Evolutionary conservation across 2,113 vertebrate genomes (phyloP).

Genomic region (Pristiophorus japonicus): DNA sequence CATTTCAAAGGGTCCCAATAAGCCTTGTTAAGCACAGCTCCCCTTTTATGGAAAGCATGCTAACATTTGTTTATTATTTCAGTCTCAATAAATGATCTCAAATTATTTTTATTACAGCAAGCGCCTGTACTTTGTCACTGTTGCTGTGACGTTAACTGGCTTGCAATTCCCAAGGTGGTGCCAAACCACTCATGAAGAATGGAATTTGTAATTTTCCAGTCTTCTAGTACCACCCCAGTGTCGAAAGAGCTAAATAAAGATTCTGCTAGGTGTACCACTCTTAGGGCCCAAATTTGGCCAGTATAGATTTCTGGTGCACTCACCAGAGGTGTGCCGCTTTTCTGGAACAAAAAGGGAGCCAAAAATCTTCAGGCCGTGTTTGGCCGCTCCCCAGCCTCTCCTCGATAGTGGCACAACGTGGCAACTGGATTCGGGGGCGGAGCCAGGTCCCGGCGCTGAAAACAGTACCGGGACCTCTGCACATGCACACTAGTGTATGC

Average conservation of each 20-base stretch:
- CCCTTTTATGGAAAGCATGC: neutral
- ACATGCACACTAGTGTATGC: too few relatives aligned
- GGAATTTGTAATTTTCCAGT: neutral
- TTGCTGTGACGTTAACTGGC: too few relatives aligned
- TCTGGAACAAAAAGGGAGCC: too few relatives aligned
- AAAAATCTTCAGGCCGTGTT: too few relatives aligned
- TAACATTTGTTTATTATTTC: neutral
- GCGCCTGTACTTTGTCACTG: constrained; percentile 5
- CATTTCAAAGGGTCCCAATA: neutral
- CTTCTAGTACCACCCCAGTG: neutral
- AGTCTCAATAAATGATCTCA: neutral
- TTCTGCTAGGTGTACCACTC: neutral
- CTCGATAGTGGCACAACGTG: too few relatives aligned
- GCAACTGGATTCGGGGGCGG: too few relatives aligned
- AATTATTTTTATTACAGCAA: constrained; percentile 18
- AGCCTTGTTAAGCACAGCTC: neutral
- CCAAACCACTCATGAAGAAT: neutral
- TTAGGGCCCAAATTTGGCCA: too few relatives aligned
- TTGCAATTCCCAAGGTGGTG: neutral
- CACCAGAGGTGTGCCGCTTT: too few relatives aligned
- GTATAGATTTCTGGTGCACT: too few relatives aligned
- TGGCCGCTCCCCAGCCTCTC: too few relatives aligned
- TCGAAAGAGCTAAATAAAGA: neutral
- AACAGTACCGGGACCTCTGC: too few relatives aligned
- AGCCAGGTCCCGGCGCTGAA: too few relatives aligned